Conservation (phyloP, 2,113 vertebrate genomes). For the Tamias sibiricus region DNA sequence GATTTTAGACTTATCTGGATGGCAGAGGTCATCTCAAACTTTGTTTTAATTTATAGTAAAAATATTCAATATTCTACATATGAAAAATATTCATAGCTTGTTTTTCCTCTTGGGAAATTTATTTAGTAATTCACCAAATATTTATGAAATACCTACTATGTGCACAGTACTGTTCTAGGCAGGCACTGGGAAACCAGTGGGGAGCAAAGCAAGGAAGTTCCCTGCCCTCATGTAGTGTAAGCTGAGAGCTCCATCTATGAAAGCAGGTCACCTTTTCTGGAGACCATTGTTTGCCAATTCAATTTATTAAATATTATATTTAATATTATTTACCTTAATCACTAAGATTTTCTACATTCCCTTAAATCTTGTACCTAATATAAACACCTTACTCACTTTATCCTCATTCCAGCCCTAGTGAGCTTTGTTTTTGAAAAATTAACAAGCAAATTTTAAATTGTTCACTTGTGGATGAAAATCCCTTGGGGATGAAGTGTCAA, state of each 20-base stretch:
- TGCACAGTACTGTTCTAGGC: background rate
- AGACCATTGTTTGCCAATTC: background rate
- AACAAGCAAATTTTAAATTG: background rate
- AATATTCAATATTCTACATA: background rate
- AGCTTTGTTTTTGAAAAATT: background rate
- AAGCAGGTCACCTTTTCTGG: background rate
- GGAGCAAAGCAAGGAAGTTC: background rate
- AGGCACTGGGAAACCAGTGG: background rate
- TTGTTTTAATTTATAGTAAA: background rate
- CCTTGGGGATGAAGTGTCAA: background rate
- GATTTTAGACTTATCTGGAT: background rate
- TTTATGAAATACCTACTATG: background rate
- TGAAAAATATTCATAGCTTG: background rate
- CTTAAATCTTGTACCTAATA: background rate
- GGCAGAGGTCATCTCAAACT: background rate
- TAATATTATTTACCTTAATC: background rate
- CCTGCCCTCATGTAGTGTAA: background rate
- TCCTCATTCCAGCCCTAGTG: background rate
- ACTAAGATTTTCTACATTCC: background rate
- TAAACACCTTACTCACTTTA: background rate
- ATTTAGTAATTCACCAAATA: background rate
- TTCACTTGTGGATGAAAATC: background rate
- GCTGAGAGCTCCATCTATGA: background rate
- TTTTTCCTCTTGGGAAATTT: background rate
- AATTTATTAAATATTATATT: background rate